phyloP scores from a whole-genome alignment of 2,113 vertebrate genomes.

The Prunella fulvescens region DNA sequence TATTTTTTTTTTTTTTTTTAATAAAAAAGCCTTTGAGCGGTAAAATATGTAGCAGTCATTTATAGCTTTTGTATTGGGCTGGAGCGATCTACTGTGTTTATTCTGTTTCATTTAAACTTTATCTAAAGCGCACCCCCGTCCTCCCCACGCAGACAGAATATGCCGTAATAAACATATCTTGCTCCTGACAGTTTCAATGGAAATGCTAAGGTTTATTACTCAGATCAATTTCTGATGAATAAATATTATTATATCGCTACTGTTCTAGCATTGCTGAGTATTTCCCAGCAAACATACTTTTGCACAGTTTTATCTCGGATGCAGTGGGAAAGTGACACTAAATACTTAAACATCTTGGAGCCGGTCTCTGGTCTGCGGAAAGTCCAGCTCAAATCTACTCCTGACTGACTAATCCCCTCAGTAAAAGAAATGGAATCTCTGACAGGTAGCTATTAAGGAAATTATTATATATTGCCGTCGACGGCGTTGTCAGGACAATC shows the following conservation, averaged over 20 bases:
- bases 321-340: constrained; percentile 16
- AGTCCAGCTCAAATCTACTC: constrained; percentile 30
- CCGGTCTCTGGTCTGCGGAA: neutral
- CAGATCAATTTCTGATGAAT: constrained; percentile 52
- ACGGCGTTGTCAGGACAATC: constrained; percentile 43
- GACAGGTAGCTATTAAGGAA: constrained; percentile 62
- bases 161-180: constrained; percentile 70
- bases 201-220: constrained; percentile 61
- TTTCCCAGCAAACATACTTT: neutral
- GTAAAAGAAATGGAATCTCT: constrained; percentile 39
- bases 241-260: neutral
- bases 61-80: constrained; percentile 9
- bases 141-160: neutral
- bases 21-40: neutral
- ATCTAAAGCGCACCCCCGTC: neutral
- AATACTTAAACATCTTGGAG: constrained; percentile 7
- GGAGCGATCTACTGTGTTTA: neutral
- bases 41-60: constrained; percentile 7
- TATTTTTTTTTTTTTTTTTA: too few relatives aligned
- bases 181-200: constrained; percentile 62
- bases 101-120: constrained; percentile 54
- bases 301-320: neutral
- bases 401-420: constrained; percentile 43
- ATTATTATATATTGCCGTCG: constrained; percentile 3
- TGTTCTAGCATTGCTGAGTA: neutral